Evolutionary conservation across 2,797 vertebrate genomes (phyloP), one percentile per base, ranked within the genome.

Genomic region (Chanos chanos): DNA sequence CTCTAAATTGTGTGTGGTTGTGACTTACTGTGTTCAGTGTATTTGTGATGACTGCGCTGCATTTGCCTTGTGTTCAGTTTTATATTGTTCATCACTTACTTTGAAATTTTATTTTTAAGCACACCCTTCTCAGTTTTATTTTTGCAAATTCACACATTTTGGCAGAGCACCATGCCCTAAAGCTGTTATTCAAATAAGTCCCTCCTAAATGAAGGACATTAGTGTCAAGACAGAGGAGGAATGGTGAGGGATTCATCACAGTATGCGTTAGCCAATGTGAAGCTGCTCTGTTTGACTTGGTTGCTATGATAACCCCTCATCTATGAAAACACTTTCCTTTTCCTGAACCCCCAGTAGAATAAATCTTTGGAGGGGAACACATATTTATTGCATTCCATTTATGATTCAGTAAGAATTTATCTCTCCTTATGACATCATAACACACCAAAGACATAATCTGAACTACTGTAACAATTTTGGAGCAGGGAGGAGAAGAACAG

Each of bases 161-260:
- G 40, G 22, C 21, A 27, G 4, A 44, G 25, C 33, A 13, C 18
- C 15, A 45, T 19, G 28, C 39, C 34, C 18, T 28, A 61, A 21
- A 63, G 36, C 30, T 13, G 12, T 21, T 7, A 61, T 47, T 36
- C 36, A 51, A 44, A 53, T 52, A 34, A 33, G 27, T 16, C 5
- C 39, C 61, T 62, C 49, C 22, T 39, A 44, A 44, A 52, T 2
- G 10, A 40, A 1, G 13, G 48, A 27, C 15, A 10, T n/a, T 50
- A 13, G 24, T 30, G 15, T 54, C 19, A 12, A 27, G 57, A 33
- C 28, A 45, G 22, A 31, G 28, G 47, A 43, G 53, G 34, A 13
- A 55, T 19, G 16, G 41, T 58, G 21, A 43, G 55, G 33, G 13
- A 19, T 44, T 54, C 54, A 56, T 44, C 54, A 28, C 12, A 53